Evolutionary conservation across 2,797 vertebrate species (phyloP), one percentile per base, ranked within the genome.

Genomic region (Helarctos malayanus): DNA sequence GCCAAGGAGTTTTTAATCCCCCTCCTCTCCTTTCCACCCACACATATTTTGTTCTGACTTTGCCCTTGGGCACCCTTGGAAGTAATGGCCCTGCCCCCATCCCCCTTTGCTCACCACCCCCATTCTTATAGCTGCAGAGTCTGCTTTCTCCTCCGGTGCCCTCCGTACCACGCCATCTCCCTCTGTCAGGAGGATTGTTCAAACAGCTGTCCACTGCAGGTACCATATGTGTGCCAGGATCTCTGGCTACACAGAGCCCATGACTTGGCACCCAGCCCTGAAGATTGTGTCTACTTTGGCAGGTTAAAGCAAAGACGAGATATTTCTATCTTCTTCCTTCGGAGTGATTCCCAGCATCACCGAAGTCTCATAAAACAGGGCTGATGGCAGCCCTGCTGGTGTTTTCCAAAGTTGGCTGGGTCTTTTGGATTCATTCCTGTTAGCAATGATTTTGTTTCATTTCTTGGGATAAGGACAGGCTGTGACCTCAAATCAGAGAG

Each of bases 351-450:
- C 71, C 57, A 93, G 14, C 80, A 80, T 71, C 80, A 93, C 47
- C 19, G 6, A 52, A 87, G 38, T 69, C 69, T 97, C 79, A 54
- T 57, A 96, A 76, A 69, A 52, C 16, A 87, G 59, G 47, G 68
- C 63, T 76, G 69, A 87, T 41, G 56, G 92, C 88, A 91, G 85
- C 86, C 56, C 82, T 4, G 18, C 25, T 63, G 49, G 35, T 95
- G 38, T 95, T 92, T 96, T 88, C 95, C 95, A 93, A 97, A 94
- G 89, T 76, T 84, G 87, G 38, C 89, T 76, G 57, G 41, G 19
- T 41, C 78, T 93, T 94, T 96, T 97, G 96, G 83, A 93, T 95
- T 65, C 56, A 41, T 86, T 93, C 54, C 71, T 95, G 86, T 94
- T 78, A 85, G 71, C n/a, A 57, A 4, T 59, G n/a, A 87, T 92